These are phyloP conservation scores for Orussus abietinus DNA, from an alignment of 1,140 invertebrate species.

Conservation along the genomic window DNA sequence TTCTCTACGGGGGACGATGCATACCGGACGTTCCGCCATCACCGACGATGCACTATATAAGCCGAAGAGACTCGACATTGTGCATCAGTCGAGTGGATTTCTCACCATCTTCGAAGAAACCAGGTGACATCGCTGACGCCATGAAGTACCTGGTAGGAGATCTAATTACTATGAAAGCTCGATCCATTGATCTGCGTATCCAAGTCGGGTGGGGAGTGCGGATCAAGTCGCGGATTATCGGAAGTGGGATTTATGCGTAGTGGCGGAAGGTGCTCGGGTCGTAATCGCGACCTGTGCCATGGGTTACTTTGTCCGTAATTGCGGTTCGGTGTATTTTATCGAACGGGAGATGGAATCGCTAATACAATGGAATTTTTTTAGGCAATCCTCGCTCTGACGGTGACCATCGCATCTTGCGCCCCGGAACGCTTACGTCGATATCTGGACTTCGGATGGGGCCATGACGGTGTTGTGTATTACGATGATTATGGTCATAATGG, in stretches of 20 bases:
- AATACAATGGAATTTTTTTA: too few relatives aligned
- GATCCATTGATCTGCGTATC: neutral
- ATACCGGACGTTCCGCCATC: neutral
- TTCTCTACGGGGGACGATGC: too few relatives aligned
- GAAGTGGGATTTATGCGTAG: too few relatives aligned
- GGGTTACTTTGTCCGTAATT: too few relatives aligned
- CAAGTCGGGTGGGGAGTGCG: too few relatives aligned
- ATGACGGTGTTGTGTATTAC: constrained; percentile 20
- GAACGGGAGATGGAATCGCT: too few relatives aligned
- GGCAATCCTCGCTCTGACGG: constrained; percentile 13
- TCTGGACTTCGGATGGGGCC: constrained; percentile 17
- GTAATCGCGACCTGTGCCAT: too few relatives aligned
- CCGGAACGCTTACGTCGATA: constrained; percentile 29
- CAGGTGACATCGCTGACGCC: constrained; percentile 6
- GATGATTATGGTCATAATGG: too few relatives aligned
- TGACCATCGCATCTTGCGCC: constrained; percentile 14
- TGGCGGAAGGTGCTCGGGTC: too few relatives aligned
- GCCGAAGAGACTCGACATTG: constrained; percentile 5
- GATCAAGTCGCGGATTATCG: too few relatives aligned
- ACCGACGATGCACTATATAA: constrained; percentile 10
- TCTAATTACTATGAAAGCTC: neutral
- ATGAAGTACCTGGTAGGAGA: constrained; percentile 28
- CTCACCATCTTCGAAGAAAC: constrained; percentile 6
- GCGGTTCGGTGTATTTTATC: too few relatives aligned
- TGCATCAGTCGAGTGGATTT: constrained; percentile 19